Base-by-base conservation (phyloP, 1,140 invertebrate genomes). In the Tetramorium alpestre region DNA sequence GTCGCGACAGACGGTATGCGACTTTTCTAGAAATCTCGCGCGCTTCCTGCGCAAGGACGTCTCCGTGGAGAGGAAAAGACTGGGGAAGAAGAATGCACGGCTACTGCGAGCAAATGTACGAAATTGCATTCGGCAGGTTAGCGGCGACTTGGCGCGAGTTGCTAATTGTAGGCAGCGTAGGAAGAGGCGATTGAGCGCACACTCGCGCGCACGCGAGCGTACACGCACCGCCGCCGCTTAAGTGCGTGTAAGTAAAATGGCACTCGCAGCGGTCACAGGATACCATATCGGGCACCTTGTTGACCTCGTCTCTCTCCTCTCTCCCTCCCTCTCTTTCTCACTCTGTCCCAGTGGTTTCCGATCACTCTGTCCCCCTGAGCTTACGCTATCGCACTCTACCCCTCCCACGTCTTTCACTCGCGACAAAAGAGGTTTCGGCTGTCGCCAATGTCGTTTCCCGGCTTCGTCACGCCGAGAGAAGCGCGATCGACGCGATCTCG, bases 211-310 rank as follows among this genome's bases (percentile, higher is more conserved):
- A n/a, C 41, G 65, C 41, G 11, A 75, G 89, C 41, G 89, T 92
- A 91, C 91, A 92, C 75, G 80, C 86, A 78, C 70, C 56, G 51
- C 18, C 33, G 28, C 22, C 75, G 28, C 22, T 70, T 33, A 4
- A 33, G 72, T 87, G 67, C 64, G 51, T 76, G 62, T 72, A 70
- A 73, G 54, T 92, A 90, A 95, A 93, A 94, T 93, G 91, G 91
- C 92, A 93, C 93, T 94, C 92, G 92, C 92, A 89, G 88, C 91
- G 91, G 90, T 92, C 93, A 90, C 91, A 91, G 94, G 92, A 94
- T 94, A 95, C 95, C 95, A 95, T 95, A 95, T 95, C 94, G 93
- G 94, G 95, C 93, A 95, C 93, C 94, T 95, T 92, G 94, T 93
- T 94, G 94, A 95, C 95, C 95, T 95, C 95, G 95, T 93, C 90